Percentiles rank a stretch among this genome's conserved stretches.
phyloP scores from a whole-genome alignment of 2,113 vertebrate species.

The Dascyllus trimaculatus region DNA sequence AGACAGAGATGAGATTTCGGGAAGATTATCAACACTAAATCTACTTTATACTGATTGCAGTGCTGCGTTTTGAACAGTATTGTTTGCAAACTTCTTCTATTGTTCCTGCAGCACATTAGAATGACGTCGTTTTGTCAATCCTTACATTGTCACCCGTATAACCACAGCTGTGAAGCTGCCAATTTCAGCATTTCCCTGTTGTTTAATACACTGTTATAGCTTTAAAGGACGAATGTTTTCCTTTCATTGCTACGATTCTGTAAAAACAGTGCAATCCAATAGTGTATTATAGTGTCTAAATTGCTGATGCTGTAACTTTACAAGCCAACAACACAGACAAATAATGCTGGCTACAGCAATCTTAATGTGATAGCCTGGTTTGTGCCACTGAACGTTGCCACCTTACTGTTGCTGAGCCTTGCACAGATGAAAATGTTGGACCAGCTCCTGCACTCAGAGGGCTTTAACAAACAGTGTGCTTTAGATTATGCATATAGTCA shows the following conservation, averaged over 20 bases:
- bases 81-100: neutral
- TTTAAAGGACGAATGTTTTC: slow-evolving; percentile 30
- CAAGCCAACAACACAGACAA: slow-evolving; percentile 40
- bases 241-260: slow-evolving; percentile 39
- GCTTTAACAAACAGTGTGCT: slow-evolving; percentile 45
- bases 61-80: neutral
- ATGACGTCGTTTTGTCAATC: neutral
- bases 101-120: neutral
- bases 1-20: neutral
- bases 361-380: slow-evolving; percentile 41
- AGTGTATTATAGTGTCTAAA: slow-evolving; percentile 37
- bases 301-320: slow-evolving; percentile 59
- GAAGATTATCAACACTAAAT: neutral
- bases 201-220: slow-evolving; percentile 15
- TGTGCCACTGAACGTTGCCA: slow-evolving; percentile 27
- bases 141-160: neutral
- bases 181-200: slow-evolving; percentile 16
- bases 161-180: slow-evolving; percentile 1
- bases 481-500: slow-evolving; percentile 43
- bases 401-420: slow-evolving; percentile 34
- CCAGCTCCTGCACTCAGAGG: slow-evolving; percentile 32
- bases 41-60: neutral
- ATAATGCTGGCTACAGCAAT: slow-evolving; percentile 55
- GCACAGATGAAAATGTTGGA: slow-evolving; percentile 40
- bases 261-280: slow-evolving; percentile 52